phyloP scores from a whole-genome alignment of 1,140 invertebrate species.

The Drosophila gunungcola region DNA sequence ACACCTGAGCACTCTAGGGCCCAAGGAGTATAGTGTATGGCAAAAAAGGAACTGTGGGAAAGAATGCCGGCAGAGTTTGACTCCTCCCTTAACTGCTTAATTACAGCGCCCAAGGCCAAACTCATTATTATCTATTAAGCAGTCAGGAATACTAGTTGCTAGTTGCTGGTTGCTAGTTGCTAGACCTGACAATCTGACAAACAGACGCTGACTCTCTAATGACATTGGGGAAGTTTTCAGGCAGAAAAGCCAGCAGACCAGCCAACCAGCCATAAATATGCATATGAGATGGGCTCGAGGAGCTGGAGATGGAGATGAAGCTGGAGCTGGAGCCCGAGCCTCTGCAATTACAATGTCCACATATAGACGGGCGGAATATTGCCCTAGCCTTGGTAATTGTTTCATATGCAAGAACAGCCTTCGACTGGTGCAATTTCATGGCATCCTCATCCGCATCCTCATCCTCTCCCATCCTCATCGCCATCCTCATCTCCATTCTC shows the following conservation, averaged over 20 bases:
- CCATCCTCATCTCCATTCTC: slow-evolving; percentile 7
- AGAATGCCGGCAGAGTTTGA: slow-evolving; percentile 33
- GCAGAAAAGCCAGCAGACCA: neutral
- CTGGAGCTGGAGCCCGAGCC: neutral
- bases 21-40: neutral
- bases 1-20: slow-evolving; percentile 52
- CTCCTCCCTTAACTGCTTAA: slow-evolving; percentile 78
- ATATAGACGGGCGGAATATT: slow-evolving; percentile 53
- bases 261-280: slow-evolving; percentile 49
- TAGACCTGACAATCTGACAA: slow-evolving; percentile 34
- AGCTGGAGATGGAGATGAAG: neutral
- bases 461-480: slow-evolving; percentile 11
- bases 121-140: slow-evolving; percentile 79
- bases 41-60: slow-evolving; percentile 62
- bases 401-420: slow-evolving; percentile 59
- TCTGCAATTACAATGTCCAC: slow-evolving; percentile 75
- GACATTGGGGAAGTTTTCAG: slow-evolving; percentile 48
- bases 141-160: slow-evolving; percentile 62
- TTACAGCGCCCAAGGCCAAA: slow-evolving; percentile 77
- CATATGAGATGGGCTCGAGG: slow-evolving; percentile 49
- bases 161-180: slow-evolving; percentile 55
- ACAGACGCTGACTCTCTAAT: slow-evolving; percentile 71
- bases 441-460: slow-evolving; percentile 19
- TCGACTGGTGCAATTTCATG: slow-evolving; percentile 45
- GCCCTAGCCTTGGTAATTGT: slow-evolving; percentile 68